Evolutionary conservation across 2,888 invertebrate species (phyloP).

Genomic region (Liopterus haemorrhoidalis): DNA sequence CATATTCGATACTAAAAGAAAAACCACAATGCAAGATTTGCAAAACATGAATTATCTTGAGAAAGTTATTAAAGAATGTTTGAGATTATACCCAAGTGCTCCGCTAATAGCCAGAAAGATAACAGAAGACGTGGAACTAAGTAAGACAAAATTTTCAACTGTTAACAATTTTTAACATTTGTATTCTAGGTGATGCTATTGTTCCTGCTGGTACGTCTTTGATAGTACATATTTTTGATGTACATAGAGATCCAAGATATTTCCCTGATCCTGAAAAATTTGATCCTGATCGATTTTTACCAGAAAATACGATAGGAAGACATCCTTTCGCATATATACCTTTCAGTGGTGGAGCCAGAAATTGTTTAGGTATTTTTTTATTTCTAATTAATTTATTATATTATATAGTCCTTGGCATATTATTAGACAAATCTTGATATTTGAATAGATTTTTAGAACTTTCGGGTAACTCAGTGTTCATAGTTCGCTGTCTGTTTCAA

Average conservation of each 20-base stretch:
- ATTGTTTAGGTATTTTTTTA: constrained; percentile 57
- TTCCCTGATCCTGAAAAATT: constrained; percentile 62
- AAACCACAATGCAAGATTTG: constrained; percentile 52
- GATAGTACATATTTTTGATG: constrained; percentile 55
- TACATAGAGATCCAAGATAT: constrained; percentile 58
- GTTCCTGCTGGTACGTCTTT: constrained; percentile 50
- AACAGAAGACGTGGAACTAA: constrained; percentile 44
- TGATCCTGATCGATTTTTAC: constrained; percentile 65
- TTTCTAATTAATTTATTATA: constrained; percentile 32
- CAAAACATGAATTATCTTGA: constrained; percentile 59
- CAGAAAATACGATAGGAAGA: constrained; percentile 50
- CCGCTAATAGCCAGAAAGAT: constrained; percentile 55
- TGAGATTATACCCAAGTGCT: constrained; percentile 61
- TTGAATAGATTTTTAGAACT: too few species aligned
- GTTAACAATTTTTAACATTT: not conserved
- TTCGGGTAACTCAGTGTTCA: too few species aligned
- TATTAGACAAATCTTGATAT: too few species aligned
- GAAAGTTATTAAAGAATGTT: constrained; percentile 58
- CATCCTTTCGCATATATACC: constrained; percentile 62
- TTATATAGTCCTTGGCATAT: too few species aligned
- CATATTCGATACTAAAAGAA: constrained; percentile 46
- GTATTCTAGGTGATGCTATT: constrained; percentile 17
- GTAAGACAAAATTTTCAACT: constrained; percentile 9
- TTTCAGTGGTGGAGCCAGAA: constrained; percentile 63
- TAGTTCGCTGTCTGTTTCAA: too few species aligned